Conservation (phyloP, 2,113 vertebrate species). For the Osmerus mordax region DNA sequence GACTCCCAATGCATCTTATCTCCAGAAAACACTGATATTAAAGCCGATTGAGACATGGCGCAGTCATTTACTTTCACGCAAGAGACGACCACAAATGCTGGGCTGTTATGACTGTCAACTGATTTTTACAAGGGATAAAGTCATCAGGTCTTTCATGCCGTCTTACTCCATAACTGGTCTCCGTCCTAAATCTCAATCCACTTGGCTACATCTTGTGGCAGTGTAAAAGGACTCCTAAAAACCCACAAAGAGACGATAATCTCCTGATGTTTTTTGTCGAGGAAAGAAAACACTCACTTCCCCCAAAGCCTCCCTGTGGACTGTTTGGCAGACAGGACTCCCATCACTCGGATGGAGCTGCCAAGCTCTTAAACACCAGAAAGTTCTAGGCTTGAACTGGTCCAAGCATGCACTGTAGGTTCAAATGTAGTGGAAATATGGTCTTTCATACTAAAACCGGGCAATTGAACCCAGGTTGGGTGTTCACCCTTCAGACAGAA, state of each 20-base stretch:
- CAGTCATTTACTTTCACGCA: slow-evolving; percentile 45
- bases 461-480: too few species aligned
- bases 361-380: too few species aligned
- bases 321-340: not conserved
- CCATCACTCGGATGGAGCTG: too few species aligned
- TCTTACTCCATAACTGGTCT: too few species aligned
- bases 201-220: too few species aligned
- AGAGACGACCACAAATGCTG: slow-evolving; percentile 8
- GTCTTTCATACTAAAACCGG: too few species aligned
- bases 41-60: slow-evolving; percentile 44
- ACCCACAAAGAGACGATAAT: not conserved
- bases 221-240: not conserved
- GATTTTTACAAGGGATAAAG: slow-evolving; percentile 38
- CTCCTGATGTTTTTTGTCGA: not conserved
- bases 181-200: too few species aligned
- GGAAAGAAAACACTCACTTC: not conserved
- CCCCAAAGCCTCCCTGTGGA: not conserved
- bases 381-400: too few species aligned
- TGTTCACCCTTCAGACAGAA: too few species aligned
- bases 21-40: slow-evolving; percentile 58
- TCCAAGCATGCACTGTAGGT: too few species aligned
- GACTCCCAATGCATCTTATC: slow-evolving; percentile 65
- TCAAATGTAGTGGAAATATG: too few species aligned
- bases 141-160: too few species aligned
- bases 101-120: slow-evolving; percentile 57